Base-by-base conservation (phyloP, 1,140 invertebrate genomes). In the Vollenhovia emeryi region DNA sequence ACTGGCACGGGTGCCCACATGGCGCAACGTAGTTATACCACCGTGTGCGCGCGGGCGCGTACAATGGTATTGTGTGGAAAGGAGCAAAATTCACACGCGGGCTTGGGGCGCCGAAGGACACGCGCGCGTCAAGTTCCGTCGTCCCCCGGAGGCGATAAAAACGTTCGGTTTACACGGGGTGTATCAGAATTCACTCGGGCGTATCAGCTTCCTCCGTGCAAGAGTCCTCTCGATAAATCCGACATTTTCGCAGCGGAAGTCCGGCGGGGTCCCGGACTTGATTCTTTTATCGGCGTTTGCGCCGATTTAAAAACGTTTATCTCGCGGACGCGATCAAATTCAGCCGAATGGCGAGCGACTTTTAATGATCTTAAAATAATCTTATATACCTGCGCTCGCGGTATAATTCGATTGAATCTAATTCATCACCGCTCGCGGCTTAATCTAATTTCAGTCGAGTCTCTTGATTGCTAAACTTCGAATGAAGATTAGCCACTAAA, bases 71-170 rank as follows among this genome's bases (percentile, higher is more conserved):
- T 79, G 24, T 68, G 15, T 24, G 27, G 27, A 45, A 84, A 84
- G 27, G 40, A 69, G n/a, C 27, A 40, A 85, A 78, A 71, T 84
- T 86, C 40, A 64, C 45, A 76, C 33, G 24, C 33, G 8, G 15
- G 27, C n/a, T 15, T 24, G 78, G 60, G 73, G 15, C 48, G n/a
- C 55, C 36, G 43, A 1, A 40, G 27, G 13, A 48, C 40, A 85
- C 55, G 57, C 71, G 52, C 15, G 69, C 45, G 30, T 73, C 21
- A 27, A 45, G 36, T 33, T 76, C 8, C 15, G 36, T 33, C 36
- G 24, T 43, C 57, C 40, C 15, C 11, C 40, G 15, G 36, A 62
- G 9, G 27, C 40, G 74, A 76, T 27, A 60, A 75, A n/a, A 75
- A 75, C 21, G 33, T 75, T 60, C 15, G 40, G 15, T 75, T 66